Evolutionary conservation across 1,140 invertebrate species (phyloP).

Genomic region (Venturia canescens): DNA sequence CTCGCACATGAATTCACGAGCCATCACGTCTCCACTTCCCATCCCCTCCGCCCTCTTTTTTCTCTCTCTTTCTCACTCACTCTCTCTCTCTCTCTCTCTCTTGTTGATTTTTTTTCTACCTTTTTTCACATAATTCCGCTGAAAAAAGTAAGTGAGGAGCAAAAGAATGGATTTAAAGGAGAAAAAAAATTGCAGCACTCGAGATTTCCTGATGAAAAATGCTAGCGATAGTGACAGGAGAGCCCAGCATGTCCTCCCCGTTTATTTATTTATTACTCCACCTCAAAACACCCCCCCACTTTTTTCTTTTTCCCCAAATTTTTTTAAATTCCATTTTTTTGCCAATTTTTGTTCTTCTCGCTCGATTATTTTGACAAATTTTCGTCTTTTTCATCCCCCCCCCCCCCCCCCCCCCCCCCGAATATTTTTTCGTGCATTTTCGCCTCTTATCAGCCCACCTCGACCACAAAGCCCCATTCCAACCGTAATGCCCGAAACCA

Average conservation of each 20-base stretch:
- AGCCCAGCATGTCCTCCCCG: constrained; percentile 70
- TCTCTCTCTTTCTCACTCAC: not conserved
- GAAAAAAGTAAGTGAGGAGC: too few species aligned
- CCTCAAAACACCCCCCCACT: not conserved
- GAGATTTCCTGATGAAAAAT: constrained; percentile 53
- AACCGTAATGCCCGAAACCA: constrained; percentile 18
- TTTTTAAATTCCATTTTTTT: not conserved
- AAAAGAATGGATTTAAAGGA: too few species aligned
- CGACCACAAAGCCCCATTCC: constrained; percentile 29
- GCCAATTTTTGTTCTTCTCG: constrained; percentile 42
- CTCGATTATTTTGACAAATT: too few species aligned
- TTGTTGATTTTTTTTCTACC: not conserved
- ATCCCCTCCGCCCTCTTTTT: not conserved
- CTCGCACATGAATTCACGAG: not conserved
- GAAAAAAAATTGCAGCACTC: too few species aligned
- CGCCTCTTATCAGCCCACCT: constrained; percentile 34
- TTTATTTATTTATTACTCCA: not conserved
- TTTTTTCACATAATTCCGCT: not conserved
- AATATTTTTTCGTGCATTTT: constrained; percentile 46
- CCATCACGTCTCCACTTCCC: not conserved
- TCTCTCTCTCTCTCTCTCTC: not conserved
- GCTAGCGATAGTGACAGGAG: constrained; percentile 77
- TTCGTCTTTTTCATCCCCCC: not conserved
- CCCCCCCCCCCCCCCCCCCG: not conserved
- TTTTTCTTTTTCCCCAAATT: constrained; percentile 46